Conservation (phyloP, 2,888 invertebrate genomes). For the Drosophila testacea region DNA sequence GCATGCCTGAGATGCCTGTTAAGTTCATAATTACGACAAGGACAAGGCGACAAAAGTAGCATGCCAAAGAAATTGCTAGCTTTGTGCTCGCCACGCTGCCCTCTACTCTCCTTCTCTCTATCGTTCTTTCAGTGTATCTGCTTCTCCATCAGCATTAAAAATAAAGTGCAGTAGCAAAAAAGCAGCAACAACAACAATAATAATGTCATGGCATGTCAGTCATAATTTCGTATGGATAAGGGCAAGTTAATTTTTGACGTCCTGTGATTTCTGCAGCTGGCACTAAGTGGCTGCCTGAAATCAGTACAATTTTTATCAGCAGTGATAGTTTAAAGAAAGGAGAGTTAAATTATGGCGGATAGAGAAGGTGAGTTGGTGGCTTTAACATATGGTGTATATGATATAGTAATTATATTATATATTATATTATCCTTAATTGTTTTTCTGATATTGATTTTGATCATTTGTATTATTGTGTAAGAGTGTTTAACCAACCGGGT, state of each 20-base stretch:
- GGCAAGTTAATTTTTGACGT: conserved; percentile 60
- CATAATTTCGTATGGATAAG: conserved; percentile 44
- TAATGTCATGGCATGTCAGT: conserved; percentile 30
- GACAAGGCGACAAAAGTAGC: conserved; percentile 46
- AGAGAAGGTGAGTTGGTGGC: too few species aligned
- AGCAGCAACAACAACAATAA: conserved; percentile 19
- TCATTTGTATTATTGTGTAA: not conserved
- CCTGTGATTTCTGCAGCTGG: conserved; percentile 32
- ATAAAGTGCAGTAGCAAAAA: conserved; percentile 60
- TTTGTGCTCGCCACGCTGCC: conserved; percentile 22
- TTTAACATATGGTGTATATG: too few species aligned
- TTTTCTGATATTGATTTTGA: too few species aligned
- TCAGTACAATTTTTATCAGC: conserved; percentile 17
- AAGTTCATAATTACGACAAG: conserved; percentile 62
- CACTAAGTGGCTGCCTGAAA: conserved; percentile 35
- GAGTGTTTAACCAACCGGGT: conserved; percentile 30
- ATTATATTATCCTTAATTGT: too few species aligned
- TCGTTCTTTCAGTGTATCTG: conserved; percentile 5
- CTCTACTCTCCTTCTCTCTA: not conserved
- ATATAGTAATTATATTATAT: too few species aligned
- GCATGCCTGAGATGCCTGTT: conserved; percentile 39
- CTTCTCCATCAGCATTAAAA: conserved; percentile 49
- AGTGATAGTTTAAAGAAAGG: not conserved
- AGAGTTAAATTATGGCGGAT: too few species aligned
- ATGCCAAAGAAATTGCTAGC: conserved; percentile 45